phyloP scores from a whole-genome alignment of 2,797 vertebrate genomes.

The Carduelis carduelis region DNA sequence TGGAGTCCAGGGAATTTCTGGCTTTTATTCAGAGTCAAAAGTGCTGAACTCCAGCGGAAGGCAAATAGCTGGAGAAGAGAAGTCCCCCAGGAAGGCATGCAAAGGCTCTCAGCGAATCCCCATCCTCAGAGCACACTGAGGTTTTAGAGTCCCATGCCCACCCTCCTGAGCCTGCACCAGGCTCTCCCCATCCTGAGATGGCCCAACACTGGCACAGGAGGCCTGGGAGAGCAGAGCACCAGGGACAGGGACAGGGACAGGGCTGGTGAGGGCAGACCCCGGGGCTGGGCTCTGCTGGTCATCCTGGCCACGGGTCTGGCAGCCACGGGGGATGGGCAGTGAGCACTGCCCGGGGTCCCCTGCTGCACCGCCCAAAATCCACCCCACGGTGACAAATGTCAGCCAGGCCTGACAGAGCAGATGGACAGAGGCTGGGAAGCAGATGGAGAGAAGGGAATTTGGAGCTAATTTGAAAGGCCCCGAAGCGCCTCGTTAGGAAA shows the following conservation, averaged over 20 bases:
- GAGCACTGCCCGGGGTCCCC: rapidly evolving
- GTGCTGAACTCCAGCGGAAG: neutral
- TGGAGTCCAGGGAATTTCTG: neutral
- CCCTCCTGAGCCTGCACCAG: neutral
- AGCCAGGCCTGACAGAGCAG: neutral
- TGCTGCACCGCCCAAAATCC: neutral
- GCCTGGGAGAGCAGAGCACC: neutral
- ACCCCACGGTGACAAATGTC: neutral
- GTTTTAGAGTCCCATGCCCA: neutral
- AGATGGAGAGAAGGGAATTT: constrained; percentile 8
- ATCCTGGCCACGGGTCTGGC: rapidly evolving
- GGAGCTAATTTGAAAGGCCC: neutral
- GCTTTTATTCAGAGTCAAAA: neutral
- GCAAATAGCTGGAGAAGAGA: neutral
- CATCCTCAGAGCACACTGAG: neutral
- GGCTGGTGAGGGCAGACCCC: neutral
- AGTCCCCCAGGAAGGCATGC: neutral
- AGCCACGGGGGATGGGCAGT: rapidly evolving
- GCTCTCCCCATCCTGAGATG: rapidly evolving
- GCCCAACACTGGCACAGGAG: neutral
- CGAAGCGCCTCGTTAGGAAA: neutral
- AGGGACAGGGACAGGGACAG: neutral
- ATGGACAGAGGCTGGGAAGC: neutral
- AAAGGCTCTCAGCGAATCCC: neutral
- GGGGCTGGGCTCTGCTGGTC: rapidly evolving